Base-by-base conservation (phyloP, 2,113 vertebrate genomes). In the Marmota flaviventris region DNA sequence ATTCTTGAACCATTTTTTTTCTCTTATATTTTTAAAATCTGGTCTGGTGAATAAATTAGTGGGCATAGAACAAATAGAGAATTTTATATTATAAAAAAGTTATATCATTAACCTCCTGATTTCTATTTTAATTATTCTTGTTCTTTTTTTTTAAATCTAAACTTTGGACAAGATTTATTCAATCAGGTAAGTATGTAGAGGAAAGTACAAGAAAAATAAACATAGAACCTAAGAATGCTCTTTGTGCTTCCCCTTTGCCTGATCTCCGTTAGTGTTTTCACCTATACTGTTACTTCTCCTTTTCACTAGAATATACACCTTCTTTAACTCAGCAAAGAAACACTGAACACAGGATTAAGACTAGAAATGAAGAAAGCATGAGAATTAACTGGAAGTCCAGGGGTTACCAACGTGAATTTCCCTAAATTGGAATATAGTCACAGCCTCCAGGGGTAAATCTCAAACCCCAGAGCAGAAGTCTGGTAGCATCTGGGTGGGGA, bases 311-410 rank as follows among this genome's bases (percentile, higher is more conserved):
- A 51, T 2, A 51, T 2, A 89, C 13, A 12, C 14, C 13, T 45
- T 90, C 39, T 69, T 78, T 87, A 90, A 85, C 14, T 20, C 53
- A 69, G 51, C 61, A 89, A 91, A 83, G 78, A 83, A 58, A 85
- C 65, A 56, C 34, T 63, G 42, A 89, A 32, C 18, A 65, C 4
- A 1, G 70, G 51, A 83, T 95, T 79, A 93, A 22, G 42, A 76
- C 34, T 72, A n/a, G 37, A 83, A 85, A 85, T 85, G 39, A 85
- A 89, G 58, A 91, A 93, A 86, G 17, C 63, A 22, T 27, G 42
- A 77, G n/a, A 75, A 70, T 75, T 27, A 93, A 37, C n/a, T 70
- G 51, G 39, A 93, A 96, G 58, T 79, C 34, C 75, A 63, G 84
- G 72, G 90, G 32, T 87, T 75, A 37, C 18, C 25, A 93, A 8